Percentiles rank a stretch among this genome's conserved stretches.
Conservation (phyloP, 2,113 vertebrate genomes). For the Rhizomys pruinosus region DNA sequence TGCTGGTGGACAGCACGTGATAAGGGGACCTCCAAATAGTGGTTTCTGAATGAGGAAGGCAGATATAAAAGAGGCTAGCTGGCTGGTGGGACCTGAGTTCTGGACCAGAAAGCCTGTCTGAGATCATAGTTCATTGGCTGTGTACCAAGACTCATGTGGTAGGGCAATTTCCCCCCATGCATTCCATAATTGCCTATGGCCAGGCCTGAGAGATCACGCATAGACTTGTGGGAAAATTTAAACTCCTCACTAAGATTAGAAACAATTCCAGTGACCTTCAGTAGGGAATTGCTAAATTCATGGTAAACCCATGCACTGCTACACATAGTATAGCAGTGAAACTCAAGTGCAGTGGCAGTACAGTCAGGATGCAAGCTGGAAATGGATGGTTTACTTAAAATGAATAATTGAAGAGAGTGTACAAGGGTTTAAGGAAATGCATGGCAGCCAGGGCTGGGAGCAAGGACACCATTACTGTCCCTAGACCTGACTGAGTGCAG, state of each 20-base stretch:
- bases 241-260: conserved; percentile 24
- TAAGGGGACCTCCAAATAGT: not conserved
- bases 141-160: not conserved
- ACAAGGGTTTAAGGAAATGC: not conserved
- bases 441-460: not conserved
- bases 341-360: not conserved
- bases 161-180: not conserved
- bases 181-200: not conserved
- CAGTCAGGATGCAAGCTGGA: not conserved
- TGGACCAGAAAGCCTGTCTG: not conserved
- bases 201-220: conserved; percentile 30
- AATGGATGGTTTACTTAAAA: conserved; percentile 17
- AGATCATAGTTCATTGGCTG: not conserved
- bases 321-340: not conserved
- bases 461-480: not conserved
- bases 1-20: not conserved
- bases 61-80: not conserved
- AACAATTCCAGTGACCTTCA: conserved; percentile 17
- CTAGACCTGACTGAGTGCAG: not conserved
- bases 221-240: not conserved
- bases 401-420: not conserved
- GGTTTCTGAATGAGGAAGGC: not conserved
- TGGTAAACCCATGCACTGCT: not conserved
- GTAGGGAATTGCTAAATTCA: not conserved
- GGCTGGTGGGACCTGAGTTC: not conserved